These are phyloP conservation scores for Zapus hudsonius DNA, from an alignment of 2,113 vertebrate genomes.

Conservation along the genomic window DNA sequence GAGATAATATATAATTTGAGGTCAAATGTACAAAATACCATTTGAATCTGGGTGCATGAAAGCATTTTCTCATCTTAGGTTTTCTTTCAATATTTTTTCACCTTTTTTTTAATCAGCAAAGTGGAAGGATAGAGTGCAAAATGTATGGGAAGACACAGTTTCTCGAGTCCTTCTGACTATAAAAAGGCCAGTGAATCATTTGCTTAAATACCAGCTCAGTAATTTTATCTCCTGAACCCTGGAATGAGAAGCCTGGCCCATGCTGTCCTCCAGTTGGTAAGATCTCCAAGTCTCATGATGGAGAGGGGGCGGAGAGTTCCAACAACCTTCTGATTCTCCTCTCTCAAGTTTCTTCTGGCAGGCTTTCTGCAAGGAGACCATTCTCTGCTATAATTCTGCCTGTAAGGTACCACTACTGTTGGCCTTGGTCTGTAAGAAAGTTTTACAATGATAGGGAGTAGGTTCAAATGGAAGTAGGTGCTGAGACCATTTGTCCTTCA, in stretches of 20 bases:
- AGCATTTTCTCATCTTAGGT: not conserved
- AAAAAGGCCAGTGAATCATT: conserved; percentile 51
- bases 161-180: conserved; percentile 2
- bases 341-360: not conserved
- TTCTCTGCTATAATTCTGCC: not conserved
- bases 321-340: not conserved
- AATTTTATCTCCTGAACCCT: conserved; percentile 15
- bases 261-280: conserved; percentile 20
- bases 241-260: not conserved
- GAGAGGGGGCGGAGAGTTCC: not conserved
- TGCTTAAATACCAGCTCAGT: conserved; percentile 31
- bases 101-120: conserved; percentile 34
- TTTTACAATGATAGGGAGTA: too few species aligned
- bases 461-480: too few species aligned
- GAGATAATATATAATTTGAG: conserved; percentile 24
- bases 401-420: too few species aligned
- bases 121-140: not conserved
- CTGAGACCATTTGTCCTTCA: too few species aligned
- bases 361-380: not conserved
- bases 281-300: conserved; percentile 16
- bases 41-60: not conserved
- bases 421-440: too few species aligned
- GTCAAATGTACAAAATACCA: conserved; percentile 36
- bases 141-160: not conserved
- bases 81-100: conserved; percentile 39